These are phyloP conservation scores for Suncus etruscus DNA, from an alignment of 2,113 vertebrate genomes.

Conservation along the genomic window DNA sequence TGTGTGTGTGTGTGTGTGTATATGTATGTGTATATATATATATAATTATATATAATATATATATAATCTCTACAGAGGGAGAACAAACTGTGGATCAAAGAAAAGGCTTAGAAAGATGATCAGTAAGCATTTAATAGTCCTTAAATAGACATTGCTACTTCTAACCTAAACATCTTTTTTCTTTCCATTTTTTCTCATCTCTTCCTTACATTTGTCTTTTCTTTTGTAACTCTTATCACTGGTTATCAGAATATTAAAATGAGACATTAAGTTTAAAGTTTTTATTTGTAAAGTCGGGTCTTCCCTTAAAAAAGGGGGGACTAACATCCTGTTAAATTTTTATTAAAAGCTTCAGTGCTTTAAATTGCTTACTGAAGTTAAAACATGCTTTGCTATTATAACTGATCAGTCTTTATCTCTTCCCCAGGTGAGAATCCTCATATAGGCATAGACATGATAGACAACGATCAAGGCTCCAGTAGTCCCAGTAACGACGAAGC, in stretches of 20 bases:
- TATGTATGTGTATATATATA: no score
- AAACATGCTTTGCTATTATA: neutral
- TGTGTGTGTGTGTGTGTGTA: no score
- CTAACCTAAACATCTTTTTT: no score
- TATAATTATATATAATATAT: no score
- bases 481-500: constrained; percentile 99
- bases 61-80: neutral
- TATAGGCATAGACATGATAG: constrained; percentile 97
- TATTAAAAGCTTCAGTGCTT: neutral
- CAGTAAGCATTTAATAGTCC: neutral
- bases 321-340: neutral
- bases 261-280: constrained; percentile 37
- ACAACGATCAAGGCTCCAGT: constrained; percentile 96
- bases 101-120: neutral
- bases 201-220: neutral
- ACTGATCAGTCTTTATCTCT: neutral
- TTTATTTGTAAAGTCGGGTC: constrained; percentile 41
- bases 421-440: constrained; percentile 95
- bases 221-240: constrained; percentile 7
- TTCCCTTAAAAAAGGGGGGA: neutral
- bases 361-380: neutral
- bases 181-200: neutral
- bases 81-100: neutral
- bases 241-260: constrained; percentile 59
- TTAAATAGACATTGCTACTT: no score